These are phyloP conservation scores for Nettapus auritus DNA, from an alignment of 2,113 vertebrate genomes.

Conservation along the genomic window DNA sequence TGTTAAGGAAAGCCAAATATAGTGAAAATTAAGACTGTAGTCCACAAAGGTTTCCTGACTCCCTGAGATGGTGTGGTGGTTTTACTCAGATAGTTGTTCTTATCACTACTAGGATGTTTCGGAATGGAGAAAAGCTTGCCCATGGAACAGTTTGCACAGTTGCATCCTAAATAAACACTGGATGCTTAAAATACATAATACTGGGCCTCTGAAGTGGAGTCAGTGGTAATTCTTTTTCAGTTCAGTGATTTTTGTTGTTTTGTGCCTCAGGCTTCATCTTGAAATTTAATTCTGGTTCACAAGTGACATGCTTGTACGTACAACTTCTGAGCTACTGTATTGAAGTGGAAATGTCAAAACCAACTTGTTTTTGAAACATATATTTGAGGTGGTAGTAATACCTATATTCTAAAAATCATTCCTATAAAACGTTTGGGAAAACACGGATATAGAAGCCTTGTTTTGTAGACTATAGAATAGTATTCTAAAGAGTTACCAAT, in stretches of 20 bases:
- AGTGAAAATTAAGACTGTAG: background rate
- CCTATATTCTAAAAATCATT: background rate
- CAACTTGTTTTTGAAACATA: background rate
- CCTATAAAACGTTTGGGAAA: background rate
- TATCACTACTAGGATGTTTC: background rate
- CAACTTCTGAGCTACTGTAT: background rate
- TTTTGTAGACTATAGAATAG: background rate
- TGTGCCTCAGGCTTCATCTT: background rate
- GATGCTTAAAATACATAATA: background rate
- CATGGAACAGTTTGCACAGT: background rate
- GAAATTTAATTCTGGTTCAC: background rate
- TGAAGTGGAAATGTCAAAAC: background rate
- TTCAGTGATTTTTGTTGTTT: background rate
- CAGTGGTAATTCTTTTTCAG: background rate
- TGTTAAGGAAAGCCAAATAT: background rate
- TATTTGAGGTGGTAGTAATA: background rate
- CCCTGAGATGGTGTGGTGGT: background rate
- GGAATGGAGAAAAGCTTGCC: background rate
- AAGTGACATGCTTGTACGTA: background rate
- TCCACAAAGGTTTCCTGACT: background rate
- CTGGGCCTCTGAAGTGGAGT: background rate
- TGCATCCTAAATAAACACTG: background rate
- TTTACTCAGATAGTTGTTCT: background rate
- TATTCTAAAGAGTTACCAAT: background rate
- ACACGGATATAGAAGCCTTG: background rate